phyloP scores from a whole-genome alignment of 2,888 invertebrate genomes.

The Automeris io region DNA sequence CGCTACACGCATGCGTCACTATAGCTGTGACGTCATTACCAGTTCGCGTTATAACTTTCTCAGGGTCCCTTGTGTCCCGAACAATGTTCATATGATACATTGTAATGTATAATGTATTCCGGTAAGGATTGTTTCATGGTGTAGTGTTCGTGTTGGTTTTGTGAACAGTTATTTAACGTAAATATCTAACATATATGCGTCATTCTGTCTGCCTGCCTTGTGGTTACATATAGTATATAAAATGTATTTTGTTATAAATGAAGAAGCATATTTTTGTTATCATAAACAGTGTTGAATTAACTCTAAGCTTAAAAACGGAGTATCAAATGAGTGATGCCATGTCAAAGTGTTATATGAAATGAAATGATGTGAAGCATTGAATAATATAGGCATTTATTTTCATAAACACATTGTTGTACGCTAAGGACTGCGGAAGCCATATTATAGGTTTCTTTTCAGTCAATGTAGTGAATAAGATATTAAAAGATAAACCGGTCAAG shows the following conservation, averaged over 20 bases:
- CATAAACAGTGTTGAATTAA: background rate
- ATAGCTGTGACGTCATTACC: constrained; percentile 62
- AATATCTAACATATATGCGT: constrained; percentile 14
- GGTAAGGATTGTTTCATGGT: background rate
- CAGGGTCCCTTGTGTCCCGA: constrained; percentile 32
- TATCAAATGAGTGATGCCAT: too few relatives aligned
- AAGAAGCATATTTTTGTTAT: too few relatives aligned
- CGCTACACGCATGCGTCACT: constrained; percentile 57
- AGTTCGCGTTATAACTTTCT: constrained; percentile 46
- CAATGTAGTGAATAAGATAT: too few relatives aligned
- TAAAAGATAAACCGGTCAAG: too few relatives aligned
- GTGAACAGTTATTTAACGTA: background rate
- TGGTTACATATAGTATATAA: background rate
- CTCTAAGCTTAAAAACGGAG: too few relatives aligned
- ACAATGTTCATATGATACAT: constrained; percentile 11
- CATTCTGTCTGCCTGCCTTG: constrained; percentile 3
- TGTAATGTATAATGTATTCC: background rate
- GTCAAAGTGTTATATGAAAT: too few relatives aligned
- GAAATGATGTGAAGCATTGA: too few relatives aligned
- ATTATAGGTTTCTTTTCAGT: too few relatives aligned
- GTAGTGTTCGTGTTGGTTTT: background rate
- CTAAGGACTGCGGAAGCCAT: too few relatives aligned
- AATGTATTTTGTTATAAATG: too few relatives aligned
- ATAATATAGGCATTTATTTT: too few relatives aligned
- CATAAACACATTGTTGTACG: too few relatives aligned